Percentiles rank a stretch among this genome's conserved stretches.
Evolutionary conservation across 2,797 vertebrate species (phyloP).

Genomic region (Rallus crepitans): DNA sequence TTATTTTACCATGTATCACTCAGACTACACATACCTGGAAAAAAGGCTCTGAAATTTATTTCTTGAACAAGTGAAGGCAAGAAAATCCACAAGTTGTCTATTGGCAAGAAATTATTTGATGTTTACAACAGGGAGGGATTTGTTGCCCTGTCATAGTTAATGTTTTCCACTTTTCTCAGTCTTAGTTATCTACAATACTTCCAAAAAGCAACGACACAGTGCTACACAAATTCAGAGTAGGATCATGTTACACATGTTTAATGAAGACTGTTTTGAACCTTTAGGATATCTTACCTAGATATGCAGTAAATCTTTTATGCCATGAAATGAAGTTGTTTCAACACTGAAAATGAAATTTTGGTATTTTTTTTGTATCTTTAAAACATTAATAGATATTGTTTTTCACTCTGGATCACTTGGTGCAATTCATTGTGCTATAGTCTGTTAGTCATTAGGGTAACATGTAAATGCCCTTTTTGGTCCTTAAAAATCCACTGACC

Average conservation of each 20-base stretch:
- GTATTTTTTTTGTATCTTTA: background rate
- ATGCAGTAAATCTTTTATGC: background rate
- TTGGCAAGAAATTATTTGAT: background rate
- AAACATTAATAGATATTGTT: fast-evolving
- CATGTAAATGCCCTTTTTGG: background rate
- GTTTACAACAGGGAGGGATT: background rate
- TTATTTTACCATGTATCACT: background rate
- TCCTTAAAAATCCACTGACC: background rate
- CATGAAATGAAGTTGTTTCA: background rate
- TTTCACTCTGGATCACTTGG: background rate
- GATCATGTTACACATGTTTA: background rate
- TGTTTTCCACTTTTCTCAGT: background rate
- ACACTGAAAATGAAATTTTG: background rate
- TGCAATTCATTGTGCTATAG: background rate
- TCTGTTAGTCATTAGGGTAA: background rate
- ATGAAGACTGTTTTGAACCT: background rate
- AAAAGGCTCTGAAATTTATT: background rate
- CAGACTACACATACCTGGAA: background rate
- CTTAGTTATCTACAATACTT: background rate
- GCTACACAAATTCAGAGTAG: background rate
- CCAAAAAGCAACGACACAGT: background rate
- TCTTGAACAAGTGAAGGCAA: background rate
- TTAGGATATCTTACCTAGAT: background rate
- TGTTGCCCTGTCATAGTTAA: background rate
- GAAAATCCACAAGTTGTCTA: background rate